phyloP scores from a whole-genome alignment of 2,113 vertebrate genomes.

The Mystacornis crossleyi region DNA sequence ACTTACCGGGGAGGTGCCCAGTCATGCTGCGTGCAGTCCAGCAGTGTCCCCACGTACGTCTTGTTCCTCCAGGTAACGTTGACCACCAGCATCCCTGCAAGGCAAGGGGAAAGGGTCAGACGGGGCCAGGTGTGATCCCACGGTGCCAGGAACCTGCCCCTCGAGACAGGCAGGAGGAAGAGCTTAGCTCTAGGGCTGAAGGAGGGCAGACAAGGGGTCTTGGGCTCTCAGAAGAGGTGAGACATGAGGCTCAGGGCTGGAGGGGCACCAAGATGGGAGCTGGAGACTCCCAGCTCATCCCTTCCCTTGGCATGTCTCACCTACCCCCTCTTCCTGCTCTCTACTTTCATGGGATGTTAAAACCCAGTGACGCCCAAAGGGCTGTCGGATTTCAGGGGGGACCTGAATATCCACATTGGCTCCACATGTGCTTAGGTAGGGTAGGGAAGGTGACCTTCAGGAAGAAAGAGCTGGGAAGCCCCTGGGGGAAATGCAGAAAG shows the following conservation, averaged over 20 bases:
- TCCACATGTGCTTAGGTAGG: fast-evolving
- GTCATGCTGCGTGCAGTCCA: conserved; percentile 97
- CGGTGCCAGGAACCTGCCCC: fast-evolving
- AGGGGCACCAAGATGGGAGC: not conserved
- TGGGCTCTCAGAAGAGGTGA: not conserved
- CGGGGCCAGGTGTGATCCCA: fast-evolving
- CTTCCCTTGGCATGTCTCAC: fast-evolving
- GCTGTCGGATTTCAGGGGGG: not conserved
- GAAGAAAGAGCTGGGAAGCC: not conserved
- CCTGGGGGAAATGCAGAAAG: fast-evolving
- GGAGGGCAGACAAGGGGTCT: not conserved
- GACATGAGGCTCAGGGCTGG: not conserved
- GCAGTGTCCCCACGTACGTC: conserved; percentile 94
- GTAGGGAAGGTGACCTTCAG: fast-evolving
- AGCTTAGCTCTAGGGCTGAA: not conserved
- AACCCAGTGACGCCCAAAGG: fast-evolving
- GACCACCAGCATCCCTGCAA: conserved; percentile 96
- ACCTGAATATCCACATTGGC: not conserved
- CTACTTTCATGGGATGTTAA: not conserved
- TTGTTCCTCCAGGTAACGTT: conserved; percentile 99
- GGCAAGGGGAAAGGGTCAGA: not conserved
- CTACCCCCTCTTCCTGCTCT: not conserved
- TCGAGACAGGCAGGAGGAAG: fast-evolving
- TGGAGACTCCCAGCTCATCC: not conserved
- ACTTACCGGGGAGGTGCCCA: conserved; percentile 96